Evolutionary conservation across 2,888 invertebrate species (phyloP).

Genomic region (Stratiomys singularior): DNA sequence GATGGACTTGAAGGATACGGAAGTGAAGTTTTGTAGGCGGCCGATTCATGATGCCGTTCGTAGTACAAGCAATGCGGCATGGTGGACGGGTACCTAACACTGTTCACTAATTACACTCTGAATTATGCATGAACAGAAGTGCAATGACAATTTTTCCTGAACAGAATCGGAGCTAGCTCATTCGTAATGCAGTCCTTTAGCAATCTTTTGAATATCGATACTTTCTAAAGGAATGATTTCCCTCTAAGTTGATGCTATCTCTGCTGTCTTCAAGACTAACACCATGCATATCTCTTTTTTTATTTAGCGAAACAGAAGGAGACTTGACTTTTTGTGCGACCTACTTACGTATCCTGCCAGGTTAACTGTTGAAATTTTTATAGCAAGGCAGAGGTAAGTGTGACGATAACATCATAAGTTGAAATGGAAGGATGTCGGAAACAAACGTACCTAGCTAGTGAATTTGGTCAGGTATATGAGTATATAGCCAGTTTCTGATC

Average conservation of each 20-base stretch:
- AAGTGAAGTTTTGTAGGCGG: background rate
- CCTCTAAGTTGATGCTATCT: background rate
- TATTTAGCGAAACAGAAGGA: background rate
- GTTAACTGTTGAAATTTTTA: slow-evolving; percentile 28
- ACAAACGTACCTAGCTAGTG: background rate
- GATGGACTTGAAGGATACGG: background rate
- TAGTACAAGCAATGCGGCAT: too few species aligned
- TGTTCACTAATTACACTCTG: background rate
- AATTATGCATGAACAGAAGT: background rate
- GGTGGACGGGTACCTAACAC: too few species aligned
- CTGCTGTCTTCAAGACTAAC: background rate
- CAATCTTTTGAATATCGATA: slow-evolving; percentile 5
- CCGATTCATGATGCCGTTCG: too few species aligned
- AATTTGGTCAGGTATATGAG: background rate
- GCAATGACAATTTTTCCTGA: background rate
- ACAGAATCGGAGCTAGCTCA: background rate
- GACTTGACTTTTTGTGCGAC: background rate
- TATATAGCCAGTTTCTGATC: background rate
- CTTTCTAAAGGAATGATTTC: background rate
- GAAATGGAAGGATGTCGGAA: background rate
- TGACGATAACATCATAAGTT: slow-evolving; percentile 31
- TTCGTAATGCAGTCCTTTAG: background rate
- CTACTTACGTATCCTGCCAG: slow-evolving; percentile 4
- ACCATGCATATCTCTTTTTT: background rate
- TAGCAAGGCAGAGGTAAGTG: slow-evolving; percentile 12